A percentile compares a stretch with the other conserved stretches of the same genome.
Conservation (phyloP, 1,140 invertebrate genomes). For the Globodera rostochiensis region DNA sequence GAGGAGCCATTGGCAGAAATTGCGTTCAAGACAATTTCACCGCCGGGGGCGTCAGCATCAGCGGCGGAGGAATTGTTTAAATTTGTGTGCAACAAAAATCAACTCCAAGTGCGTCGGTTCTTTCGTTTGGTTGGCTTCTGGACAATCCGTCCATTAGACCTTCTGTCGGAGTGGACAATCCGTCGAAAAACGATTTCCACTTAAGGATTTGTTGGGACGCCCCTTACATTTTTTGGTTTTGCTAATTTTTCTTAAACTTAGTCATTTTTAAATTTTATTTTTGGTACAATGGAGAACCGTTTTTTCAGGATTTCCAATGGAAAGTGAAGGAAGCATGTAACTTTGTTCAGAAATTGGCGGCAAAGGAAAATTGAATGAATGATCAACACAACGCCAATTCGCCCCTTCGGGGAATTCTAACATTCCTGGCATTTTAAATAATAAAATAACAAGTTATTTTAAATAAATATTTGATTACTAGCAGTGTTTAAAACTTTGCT, state of each 20-base stretch:
- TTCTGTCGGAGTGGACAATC: no score
- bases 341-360: constrained; percentile 29
- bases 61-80: constrained; percentile 6
- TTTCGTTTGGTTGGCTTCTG: constrained; percentile 7
- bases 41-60: not conserved
- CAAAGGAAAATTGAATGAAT: not conserved
- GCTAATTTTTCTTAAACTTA: not conserved
- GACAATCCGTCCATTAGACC: no score
- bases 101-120: constrained; percentile 28
- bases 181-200: no score
- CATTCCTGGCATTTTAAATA: no score
- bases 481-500: no score
- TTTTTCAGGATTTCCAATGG: constrained; percentile 39
- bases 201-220: no score
- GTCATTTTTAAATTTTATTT: no score
- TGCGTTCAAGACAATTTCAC: constrained; percentile 17
- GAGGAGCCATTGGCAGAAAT: constrained; percentile 34
- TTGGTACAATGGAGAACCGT: constrained; percentile 1
- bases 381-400: no score
- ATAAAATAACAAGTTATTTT: no score
- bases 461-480: no score
- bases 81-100: constrained; percentile 41
- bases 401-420: no score
- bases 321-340: constrained; percentile 36
- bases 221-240: no score